Base-by-base conservation (phyloP, 1,140 invertebrate genomes). In the Calephelis virginiensis region DNA sequence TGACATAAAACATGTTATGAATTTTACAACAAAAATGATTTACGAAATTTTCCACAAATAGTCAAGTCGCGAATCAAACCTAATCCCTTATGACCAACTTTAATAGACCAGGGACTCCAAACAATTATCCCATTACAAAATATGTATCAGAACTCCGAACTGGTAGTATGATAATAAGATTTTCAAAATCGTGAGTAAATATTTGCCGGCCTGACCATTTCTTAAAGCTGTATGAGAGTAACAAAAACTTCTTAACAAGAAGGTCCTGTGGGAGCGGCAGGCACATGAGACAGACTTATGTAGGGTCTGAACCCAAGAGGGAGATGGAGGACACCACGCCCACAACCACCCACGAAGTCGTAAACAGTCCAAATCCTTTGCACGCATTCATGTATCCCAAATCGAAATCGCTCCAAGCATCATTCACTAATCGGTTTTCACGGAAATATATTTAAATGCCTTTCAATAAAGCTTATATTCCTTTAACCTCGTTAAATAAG, bases 151-250 rank as follows among this genome's bases (percentile, higher is more conserved):
- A 67, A 46, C 28, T 66, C 53, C 49, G 62, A 69, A 71, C 66
- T 65, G 76, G 76, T 81, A 81, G 77, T 85, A 81, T 78, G 80
- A 80, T 84, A 84, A 87, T 84, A 85, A 87, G 80, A 87, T 85
- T 89, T 85, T 83, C 70, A 86, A 88, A 87, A 87, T 88, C 88
- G 85, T 90, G 84, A 84, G 86, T 90, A 89, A 90, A 90, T 90
- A 90, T 90, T 90, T 89, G 86, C 83, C 77, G 75, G 82, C 80
- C 80, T 84, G 86, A 88, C 86, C 86, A 84, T 87, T 85, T 85
- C 79, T 81, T 84, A 78, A 85, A 80, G 82, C 77, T 73, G 81
- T 84, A 69, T 77, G 79, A 83, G 81, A 85, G 82, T 76, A 81
- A 81, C 80, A 90, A 90, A 90, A 90, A 90, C 85, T 77, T 80